Base-by-base conservation (phyloP, 1,140 invertebrate species). In the Papilio dardanus region DNA sequence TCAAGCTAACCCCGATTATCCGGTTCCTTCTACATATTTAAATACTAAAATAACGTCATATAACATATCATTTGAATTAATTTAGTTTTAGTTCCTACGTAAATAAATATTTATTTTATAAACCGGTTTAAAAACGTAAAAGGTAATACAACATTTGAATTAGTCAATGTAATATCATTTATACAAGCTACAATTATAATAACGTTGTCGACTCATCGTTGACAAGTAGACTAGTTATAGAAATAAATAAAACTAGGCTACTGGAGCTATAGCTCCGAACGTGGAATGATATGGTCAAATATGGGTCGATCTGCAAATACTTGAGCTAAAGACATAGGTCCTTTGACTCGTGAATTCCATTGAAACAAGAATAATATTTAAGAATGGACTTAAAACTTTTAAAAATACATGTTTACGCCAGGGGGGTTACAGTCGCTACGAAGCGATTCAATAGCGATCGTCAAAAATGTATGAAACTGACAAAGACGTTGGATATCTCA, bases 101-200 rank as follows among this genome's bases (percentile, higher is more conserved):
- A 62, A 30, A 62, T 30, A 21, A 62, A 30, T 62, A 28, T 16
- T 50, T 62, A 28, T 14, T 28, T 62, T 12, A 62, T 14, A 54
- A 6, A 30, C 54, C 12, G 54, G 54, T 62, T 54, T 24, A 28
- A 62, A 62, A 62, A 62, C 54, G 54, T 62, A 62, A 62, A 14
- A 62, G 54, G 24, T 14, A 62, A 28, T 24, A 54, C 21, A 1
- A 21, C 19, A 62, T 62, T 16, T 62, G 24, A 62, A 62, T 3
- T 14, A 62, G 14, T 12, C 35, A 37, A 14, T 62, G 10, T 62
- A 28, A 28, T 62, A 28, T 62, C 28, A 62, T 62, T 28, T 62
- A 62, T 28, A 28, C 24, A 62, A 62, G 19, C 24, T 12, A 28
- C 30, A 62, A 28, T 28, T 62, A 3, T 12, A 14, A 14, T 62